Evolutionary conservation across 2,888 invertebrate species (phyloP), one percentile per base, ranked within the genome.

Genomic region (Trachelus stipa): DNA sequence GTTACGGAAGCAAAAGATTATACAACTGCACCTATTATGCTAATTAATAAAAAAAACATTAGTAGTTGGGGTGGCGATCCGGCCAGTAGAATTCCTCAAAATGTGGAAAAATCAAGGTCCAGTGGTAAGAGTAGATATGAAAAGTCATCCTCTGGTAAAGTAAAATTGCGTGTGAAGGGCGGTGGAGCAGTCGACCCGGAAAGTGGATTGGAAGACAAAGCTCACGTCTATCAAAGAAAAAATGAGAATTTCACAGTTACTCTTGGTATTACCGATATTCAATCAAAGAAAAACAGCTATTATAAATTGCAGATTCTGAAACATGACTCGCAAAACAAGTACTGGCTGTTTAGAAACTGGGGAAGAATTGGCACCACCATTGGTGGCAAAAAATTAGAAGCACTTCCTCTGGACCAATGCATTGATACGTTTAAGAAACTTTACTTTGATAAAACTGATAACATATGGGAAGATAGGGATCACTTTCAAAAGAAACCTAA

Each of bases 361-460:
- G 99, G 99, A 15, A 94, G 99, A 79, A 98, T 99, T 84, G 99
- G 99, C 6, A 99, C 99, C 0, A 96, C 95, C 0, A 97, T 98
- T 85, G 99, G 99, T 9, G 94, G 94, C 30, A 93, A 91, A 35
- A 96, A 95, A 88, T 82, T 95, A 2, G 95, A 95, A 37, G 83
- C 89, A 0, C 92, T 92, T 85, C 34, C 91, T 0, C 85, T 94
- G 2, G 83, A 93, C 0, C 92, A 94, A 0, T 97, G 97, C 0
- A 92, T 95, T 1, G 2, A 84, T 0, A 88, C 91, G 11, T 99
- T 98, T 89, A 92, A 94, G 83, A 80, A 86, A 0, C 84, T 94
- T 0, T 98, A 93, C 79, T 86, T 89, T 37, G 98, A 98, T 34
- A 98, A 96, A 92, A 96, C 97, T 0, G 96, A 96, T 23, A 99